phyloP scores from a whole-genome alignment of 2,888 invertebrate species.

The Drosophila subsilvestris region DNA sequence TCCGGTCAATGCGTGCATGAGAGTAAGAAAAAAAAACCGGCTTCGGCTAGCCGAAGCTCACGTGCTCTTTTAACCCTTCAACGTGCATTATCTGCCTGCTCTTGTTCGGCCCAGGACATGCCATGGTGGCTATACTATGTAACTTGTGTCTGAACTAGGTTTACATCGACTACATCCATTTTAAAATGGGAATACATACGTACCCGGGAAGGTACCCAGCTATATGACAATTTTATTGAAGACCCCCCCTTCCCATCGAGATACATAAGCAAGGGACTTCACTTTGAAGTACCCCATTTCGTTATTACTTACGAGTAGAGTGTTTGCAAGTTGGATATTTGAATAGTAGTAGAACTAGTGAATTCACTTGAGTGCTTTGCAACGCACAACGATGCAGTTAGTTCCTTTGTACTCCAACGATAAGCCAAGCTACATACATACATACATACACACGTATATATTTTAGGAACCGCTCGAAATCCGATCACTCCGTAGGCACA shows the following conservation, averaged over 20 bases:
- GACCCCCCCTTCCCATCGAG: slow-evolving; percentile 30
- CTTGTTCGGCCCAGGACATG: slow-evolving; percentile 51
- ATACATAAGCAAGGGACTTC: slow-evolving; percentile 9
- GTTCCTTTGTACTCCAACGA: slow-evolving; percentile 38
- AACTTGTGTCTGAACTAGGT: slow-evolving; percentile 63
- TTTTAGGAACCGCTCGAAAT: slow-evolving; percentile 24
- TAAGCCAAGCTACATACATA: slow-evolving; percentile 3
- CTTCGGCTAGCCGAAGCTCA: slow-evolving; percentile 21
- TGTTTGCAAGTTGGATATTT: slow-evolving; percentile 33
- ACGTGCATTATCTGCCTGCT: slow-evolving; percentile 70
- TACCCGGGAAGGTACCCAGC: slow-evolving; percentile 26
- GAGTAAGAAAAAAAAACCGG: slow-evolving; percentile 19
- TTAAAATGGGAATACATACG: slow-evolving; percentile 10
- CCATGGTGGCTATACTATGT: slow-evolving; percentile 47
- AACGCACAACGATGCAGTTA: slow-evolving; percentile 31
- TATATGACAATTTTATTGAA: slow-evolving; percentile 36
- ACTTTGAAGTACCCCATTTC: slow-evolving; percentile 19
- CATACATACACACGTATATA: slow-evolving; percentile 2
- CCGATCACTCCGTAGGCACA: slow-evolving; percentile 49
- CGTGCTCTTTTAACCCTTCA: slow-evolving; percentile 48
- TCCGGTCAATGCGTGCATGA: slow-evolving; percentile 2
- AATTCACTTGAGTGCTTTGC: slow-evolving; percentile 33
- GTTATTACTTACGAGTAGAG: slow-evolving; percentile 42
- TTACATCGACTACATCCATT: slow-evolving; percentile 30
- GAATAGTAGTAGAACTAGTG: slow-evolving; percentile 24